Base-by-base conservation (phyloP, 92 coral and sea anemone species). In the Pocillopora meandrina region DNA sequence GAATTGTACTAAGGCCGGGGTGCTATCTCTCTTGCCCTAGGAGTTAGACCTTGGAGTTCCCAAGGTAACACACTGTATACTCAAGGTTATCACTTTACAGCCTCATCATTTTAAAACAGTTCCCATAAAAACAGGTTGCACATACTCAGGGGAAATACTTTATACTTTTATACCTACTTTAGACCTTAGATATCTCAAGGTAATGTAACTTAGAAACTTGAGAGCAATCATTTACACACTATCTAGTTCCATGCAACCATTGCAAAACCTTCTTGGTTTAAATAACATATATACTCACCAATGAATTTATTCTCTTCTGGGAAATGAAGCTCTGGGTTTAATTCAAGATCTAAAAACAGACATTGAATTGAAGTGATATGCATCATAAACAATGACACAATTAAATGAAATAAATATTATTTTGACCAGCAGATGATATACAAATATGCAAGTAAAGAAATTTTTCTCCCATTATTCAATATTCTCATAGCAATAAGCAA, bases 281-380 rank as follows among this genome's bases (percentile, higher is more conserved):
- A 16, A 15, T 61, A 8, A 1, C 33, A 31, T n/a, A n/a, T n/a
- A n/a, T 15, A 65, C 95, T 65, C 81, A 94, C 98, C 98, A 21
- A 94, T 92, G 82, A 90, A 94, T 56, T 55, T 83, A 47, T 94
- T 94, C 63, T 92, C 89, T 56, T 65, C 89, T 2, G 98, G 98
- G 62, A 94, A 84, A 76, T 92, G 91, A 12, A 94, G 92, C 26
- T 94, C 98, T 20, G 88, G 87, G 74, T 90, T 90, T 15, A 90
- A 47, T 47, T 90, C 86, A 52, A 92, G 86, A 66, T 81, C 97
- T 93, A 9, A 33, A 78, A 56, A 55, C 49, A 31, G 19, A n/a
- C 77, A 19, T 34, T 5, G 19, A 2, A 68, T 68, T 26, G 33
- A 14, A 1, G 61, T 42, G 33, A 67, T 35, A 67, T 16, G n/a